These are phyloP conservation scores for Xiphorhynchus elegans DNA, from an alignment of 2,113 vertebrate genomes.

Conservation along the genomic window DNA sequence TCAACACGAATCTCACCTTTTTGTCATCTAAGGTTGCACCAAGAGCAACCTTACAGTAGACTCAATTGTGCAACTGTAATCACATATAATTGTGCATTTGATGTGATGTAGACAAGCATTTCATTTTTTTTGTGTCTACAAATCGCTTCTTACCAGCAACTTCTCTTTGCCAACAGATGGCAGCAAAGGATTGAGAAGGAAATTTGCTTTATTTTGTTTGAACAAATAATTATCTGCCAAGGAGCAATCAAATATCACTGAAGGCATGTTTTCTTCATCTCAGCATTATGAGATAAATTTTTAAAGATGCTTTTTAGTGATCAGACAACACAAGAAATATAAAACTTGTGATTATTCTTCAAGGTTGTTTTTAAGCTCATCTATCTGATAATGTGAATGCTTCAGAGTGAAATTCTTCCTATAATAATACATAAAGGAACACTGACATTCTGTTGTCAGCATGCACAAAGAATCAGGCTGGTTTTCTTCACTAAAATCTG, in stretches of 20 bases:
- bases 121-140: not conserved
- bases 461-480: not conserved
- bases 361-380: conserved; percentile 41
- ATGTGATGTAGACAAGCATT: not conserved
- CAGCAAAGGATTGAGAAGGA: conserved; percentile 64
- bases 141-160: not conserved
- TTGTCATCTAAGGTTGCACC: not conserved
- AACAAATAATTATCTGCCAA: conserved; percentile 59
- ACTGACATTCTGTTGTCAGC: conserved; percentile 1
- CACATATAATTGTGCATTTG: not conserved
- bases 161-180: conserved; percentile 67
- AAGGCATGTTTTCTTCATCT: conserved; percentile 66
- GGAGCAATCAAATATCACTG: conserved; percentile 71
- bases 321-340: conserved; percentile 43
- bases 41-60: not conserved
- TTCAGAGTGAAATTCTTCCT: conserved; percentile 36
- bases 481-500: not conserved
- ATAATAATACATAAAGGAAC: not conserved
- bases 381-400: not conserved
- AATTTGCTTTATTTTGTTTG: not conserved
- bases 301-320: conserved; percentile 61
- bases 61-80: not conserved
- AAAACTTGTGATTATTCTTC: conserved; percentile 54
- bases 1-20: not conserved
- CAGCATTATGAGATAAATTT: conserved; percentile 57